phyloP scores from a whole-genome alignment of 2,113 vertebrate genomes.

The Scolopax mira region DNA sequence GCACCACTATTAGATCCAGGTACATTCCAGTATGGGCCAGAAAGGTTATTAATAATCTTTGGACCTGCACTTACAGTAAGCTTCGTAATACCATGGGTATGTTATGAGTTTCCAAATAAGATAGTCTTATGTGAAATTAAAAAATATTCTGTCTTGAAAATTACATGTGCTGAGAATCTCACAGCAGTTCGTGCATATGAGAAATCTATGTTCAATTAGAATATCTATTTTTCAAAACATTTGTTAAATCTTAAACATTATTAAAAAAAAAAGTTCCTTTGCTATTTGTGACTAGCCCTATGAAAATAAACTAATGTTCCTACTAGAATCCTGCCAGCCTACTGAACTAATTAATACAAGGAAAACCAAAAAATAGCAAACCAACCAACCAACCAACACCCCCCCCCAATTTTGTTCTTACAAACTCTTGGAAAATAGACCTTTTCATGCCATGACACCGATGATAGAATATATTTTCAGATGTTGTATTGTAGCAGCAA shows the following conservation, averaged over 20 bases:
- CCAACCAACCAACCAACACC: accelerated
- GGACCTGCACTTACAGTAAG: neutral
- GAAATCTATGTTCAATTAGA: neutral
- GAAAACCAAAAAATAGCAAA: neutral
- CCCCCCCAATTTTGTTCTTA: accelerated
- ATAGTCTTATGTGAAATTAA: neutral
- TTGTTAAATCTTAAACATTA: neutral
- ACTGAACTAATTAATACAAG: neutral
- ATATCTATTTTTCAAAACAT: neutral
- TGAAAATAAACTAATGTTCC: neutral
- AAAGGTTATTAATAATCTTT: neutral
- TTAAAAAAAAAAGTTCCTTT: neutral
- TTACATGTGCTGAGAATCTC: neutral
- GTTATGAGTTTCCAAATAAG: neutral
- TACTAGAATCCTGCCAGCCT: neutral
- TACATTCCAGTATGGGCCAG: neutral
- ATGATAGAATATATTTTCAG: slow-evolving; percentile 36
- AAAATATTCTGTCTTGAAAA: neutral
- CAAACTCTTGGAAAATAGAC: slow-evolving; percentile 11
- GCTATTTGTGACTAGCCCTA: neutral
- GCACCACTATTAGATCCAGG: neutral
- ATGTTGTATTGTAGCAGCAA: neutral
- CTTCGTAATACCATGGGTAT: neutral
- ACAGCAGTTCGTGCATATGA: neutral
- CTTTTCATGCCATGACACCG: slow-evolving; percentile 32